These are phyloP conservation scores for Drosophila simulans DNA, from an alignment of 1,140 invertebrate species.

Conservation along the genomic window DNA sequence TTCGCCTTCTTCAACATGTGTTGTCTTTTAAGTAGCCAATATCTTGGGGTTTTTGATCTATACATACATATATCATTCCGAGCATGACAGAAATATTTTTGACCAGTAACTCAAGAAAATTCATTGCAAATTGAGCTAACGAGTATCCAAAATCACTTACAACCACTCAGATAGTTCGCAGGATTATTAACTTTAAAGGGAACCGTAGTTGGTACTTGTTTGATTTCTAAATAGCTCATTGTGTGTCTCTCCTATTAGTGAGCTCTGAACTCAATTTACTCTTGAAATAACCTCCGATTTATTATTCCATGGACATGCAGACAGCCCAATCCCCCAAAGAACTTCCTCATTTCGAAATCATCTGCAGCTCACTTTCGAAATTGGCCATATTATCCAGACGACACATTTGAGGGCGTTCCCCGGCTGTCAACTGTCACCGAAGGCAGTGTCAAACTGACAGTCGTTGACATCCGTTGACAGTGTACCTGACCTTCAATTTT, in stretches of 20 bases:
- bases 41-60: neutral
- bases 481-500: slow-evolving; percentile 74
- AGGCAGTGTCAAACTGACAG: slow-evolving; percentile 48
- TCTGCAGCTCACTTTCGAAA: slow-evolving; percentile 33
- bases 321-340: slow-evolving; percentile 4
- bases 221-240: too few relatives aligned
- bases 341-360: slow-evolving; percentile 5
- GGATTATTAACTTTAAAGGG: too few relatives aligned
- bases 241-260: too few relatives aligned
- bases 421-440: slow-evolving; percentile 58
- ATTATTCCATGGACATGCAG: slow-evolving; percentile 2
- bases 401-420: slow-evolving; percentile 75
- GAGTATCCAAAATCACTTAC: too few relatives aligned
- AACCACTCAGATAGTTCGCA: too few relatives aligned
- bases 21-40: neutral
- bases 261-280: neutral
- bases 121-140: too few relatives aligned
- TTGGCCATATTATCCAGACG: slow-evolving; percentile 69
- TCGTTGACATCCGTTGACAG: slow-evolving; percentile 39
- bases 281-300: slow-evolving; percentile 5
- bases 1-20: slow-evolving; percentile 43
- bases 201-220: too few relatives aligned
- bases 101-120: neutral
- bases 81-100: neutral
- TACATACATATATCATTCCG: neutral